phyloP scores from a whole-genome alignment of 2,113 vertebrate species.

The Marmota flaviventris region DNA sequence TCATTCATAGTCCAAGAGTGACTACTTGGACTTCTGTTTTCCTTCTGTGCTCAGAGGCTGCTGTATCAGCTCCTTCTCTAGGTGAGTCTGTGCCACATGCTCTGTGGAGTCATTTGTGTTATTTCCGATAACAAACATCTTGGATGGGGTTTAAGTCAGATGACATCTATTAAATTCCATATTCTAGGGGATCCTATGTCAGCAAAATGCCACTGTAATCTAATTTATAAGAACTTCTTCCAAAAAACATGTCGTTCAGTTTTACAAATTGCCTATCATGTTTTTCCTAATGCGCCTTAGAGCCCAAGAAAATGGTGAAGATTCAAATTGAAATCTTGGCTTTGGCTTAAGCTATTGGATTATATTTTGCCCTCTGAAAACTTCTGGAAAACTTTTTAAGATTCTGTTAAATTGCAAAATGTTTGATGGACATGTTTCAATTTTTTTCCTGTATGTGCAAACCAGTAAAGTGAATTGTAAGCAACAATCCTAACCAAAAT shows the following conservation, averaged over 20 bases:
- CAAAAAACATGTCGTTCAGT: conserved; percentile 59
- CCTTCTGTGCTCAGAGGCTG: not conserved
- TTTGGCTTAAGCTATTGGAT: conserved; percentile 48
- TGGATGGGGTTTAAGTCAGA: conserved; percentile 46
- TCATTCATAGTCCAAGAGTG: not conserved
- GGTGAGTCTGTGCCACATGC: not conserved
- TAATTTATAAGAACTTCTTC: conserved; percentile 66
- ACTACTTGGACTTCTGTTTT: too few species aligned
- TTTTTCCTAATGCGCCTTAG: conserved; percentile 64
- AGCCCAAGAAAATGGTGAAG: conserved; percentile 55
- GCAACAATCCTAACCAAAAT: not conserved
- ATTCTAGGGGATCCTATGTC: conserved; percentile 23
- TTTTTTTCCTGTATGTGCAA: conserved; percentile 50
- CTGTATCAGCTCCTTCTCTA: not conserved
- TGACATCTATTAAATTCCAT: conserved; percentile 55
- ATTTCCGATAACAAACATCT: conserved; percentile 40
- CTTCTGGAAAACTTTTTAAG: conserved; percentile 65
- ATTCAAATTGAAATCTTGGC: conserved; percentile 53
- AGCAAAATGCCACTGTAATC: conserved; percentile 56
- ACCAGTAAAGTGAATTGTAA: conserved; percentile 57
- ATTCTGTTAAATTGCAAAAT: conserved; percentile 61
- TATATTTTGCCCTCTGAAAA: conserved; percentile 62
- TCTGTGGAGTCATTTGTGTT: not conserved
- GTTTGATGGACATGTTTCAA: conserved; percentile 60
- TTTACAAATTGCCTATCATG: conserved; percentile 73